These are phyloP conservation scores for Boleophthalmus pectinirostris DNA, from an alignment of 2,113 vertebrate genomes.

Conservation along the genomic window DNA sequence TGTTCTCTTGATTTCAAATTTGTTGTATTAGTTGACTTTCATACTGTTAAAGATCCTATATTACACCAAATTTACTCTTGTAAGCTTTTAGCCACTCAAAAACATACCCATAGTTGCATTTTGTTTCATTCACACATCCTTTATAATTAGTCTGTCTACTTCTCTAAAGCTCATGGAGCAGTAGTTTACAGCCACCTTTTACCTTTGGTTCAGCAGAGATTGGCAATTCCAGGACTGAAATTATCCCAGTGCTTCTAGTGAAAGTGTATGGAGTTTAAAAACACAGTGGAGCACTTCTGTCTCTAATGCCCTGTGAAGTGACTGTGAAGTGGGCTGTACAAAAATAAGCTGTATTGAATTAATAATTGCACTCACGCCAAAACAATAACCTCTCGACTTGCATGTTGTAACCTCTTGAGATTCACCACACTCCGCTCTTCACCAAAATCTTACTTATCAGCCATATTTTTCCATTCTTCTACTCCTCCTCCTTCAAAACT, in stretches of 20 bases:
- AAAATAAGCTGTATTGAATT: neutral
- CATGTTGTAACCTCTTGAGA: conserved; percentile 44
- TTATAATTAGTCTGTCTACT: too few species aligned
- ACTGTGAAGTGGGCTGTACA: neutral
- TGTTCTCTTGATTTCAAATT: neutral
- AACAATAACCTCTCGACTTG: neutral
- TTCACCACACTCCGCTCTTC: conserved; percentile 15
- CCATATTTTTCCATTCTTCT: conserved; percentile 23
- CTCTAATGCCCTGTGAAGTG: neutral
- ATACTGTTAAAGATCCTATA: neutral
- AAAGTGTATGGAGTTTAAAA: too few species aligned
- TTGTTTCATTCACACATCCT: too few species aligned
- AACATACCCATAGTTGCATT: too few species aligned
- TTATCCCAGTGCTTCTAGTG: too few species aligned
- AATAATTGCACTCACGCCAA: conserved; percentile 3
- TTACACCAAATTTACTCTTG: too few species aligned
- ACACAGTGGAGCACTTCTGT: neutral
- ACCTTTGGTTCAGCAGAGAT: too few species aligned
- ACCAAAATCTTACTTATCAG: conserved; percentile 39
- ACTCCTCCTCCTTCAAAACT: conserved; percentile 27
- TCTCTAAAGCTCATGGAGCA: too few species aligned
- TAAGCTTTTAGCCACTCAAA: too few species aligned
- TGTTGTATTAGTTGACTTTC: neutral
- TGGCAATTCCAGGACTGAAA: too few species aligned
- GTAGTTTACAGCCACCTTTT: too few species aligned